Conservation (phyloP, 2,113 vertebrate species). For the Tylochromis polylepis region DNA sequence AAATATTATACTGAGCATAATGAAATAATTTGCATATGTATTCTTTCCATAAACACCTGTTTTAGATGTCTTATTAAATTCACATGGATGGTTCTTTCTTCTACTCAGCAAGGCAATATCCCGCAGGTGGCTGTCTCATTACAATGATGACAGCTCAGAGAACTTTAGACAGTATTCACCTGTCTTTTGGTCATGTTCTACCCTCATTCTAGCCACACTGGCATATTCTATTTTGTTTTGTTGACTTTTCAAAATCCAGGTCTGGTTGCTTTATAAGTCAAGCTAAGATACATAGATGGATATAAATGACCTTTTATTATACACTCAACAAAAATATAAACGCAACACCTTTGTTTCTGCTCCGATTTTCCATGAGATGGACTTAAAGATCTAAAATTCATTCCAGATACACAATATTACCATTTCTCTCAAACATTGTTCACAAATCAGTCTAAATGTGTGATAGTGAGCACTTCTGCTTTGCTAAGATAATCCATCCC, state of each 20-base stretch:
- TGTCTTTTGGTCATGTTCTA: background rate
- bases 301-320: background rate
- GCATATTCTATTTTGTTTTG: background rate
- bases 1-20: background rate
- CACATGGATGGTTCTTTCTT: background rate
- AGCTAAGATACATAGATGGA: background rate
- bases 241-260: background rate
- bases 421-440: too few species aligned
- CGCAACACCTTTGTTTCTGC: too few species aligned
- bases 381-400: too few species aligned
- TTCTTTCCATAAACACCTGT: background rate
- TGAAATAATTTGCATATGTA: background rate
- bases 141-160: background rate
- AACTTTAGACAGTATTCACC: background rate
- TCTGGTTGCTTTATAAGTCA: background rate
- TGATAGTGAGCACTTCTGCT: too few species aligned
- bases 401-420: too few species aligned
- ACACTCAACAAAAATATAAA: too few species aligned
- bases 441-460: too few species aligned
- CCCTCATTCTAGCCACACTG: background rate
- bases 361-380: too few species aligned
- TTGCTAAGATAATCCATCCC: too few species aligned
- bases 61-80: background rate
- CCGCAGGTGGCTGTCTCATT: background rate
- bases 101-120: background rate